phyloP scores from a whole-genome alignment of 2,797 vertebrate species.

The Apodemus agrarius region DNA sequence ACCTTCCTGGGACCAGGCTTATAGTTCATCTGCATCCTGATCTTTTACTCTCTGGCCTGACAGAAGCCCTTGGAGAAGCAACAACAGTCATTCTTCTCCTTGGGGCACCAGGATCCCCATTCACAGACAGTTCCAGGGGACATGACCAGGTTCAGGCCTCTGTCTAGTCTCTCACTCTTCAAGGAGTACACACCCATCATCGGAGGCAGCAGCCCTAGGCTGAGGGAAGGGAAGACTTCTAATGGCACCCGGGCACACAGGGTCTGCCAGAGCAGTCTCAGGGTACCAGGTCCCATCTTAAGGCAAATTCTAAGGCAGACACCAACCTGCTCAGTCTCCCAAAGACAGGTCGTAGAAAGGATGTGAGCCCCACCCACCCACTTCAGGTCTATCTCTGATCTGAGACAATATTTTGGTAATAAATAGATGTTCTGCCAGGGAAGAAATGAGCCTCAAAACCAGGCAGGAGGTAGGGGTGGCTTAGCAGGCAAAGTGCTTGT shows the following conservation, averaged over 20 bases:
- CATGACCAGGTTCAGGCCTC: not conserved
- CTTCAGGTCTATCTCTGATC: not conserved
- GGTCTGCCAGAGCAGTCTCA: not conserved
- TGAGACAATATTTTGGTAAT: constrained; percentile 22
- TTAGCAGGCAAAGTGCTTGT: not conserved
- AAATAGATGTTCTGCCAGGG: not conserved
- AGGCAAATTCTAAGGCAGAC: too few species aligned
- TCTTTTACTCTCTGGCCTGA: not conserved
- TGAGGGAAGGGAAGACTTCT: not conserved
- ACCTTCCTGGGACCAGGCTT: not conserved
- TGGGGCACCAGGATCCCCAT: not conserved
- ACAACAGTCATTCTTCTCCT: not conserved
- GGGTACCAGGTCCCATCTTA: not conserved
- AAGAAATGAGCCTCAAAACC: not conserved
- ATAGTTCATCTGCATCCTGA: not conserved
- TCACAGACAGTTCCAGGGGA: too few species aligned
- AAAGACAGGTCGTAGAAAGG: not conserved
- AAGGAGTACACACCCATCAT: not conserved
- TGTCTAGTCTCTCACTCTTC: not conserved
- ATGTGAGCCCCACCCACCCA: not conserved
- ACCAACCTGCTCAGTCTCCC: not conserved
- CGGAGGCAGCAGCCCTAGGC: not conserved
- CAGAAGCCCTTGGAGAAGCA: not conserved
- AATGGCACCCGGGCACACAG: not conserved
- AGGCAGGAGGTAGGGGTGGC: not conserved